Conservation (phyloP, 2,797 vertebrate genomes). For the Betta splendens region DNA sequence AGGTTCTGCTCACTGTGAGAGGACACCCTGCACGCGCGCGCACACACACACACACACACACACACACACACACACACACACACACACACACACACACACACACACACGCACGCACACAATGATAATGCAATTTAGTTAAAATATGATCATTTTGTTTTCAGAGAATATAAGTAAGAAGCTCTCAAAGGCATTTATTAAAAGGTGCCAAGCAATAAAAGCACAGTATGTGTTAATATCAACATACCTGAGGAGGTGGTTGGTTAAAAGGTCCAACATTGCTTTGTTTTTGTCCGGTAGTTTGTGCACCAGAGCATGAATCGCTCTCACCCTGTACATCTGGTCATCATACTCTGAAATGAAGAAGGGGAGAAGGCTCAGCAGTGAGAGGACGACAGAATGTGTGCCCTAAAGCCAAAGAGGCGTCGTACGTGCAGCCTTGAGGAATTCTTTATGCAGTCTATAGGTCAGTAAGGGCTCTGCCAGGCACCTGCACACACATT, state of each 20-base stretch:
- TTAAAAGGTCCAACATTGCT: slow-evolving; percentile 94
- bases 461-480: slow-evolving; percentile 97
- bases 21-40: slow-evolving; percentile 85
- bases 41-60: no score
- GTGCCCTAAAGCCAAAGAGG: background rate
- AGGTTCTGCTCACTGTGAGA: slow-evolving; percentile 94
- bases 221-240: slow-evolving; percentile 17
- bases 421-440: slow-evolving; percentile 96
- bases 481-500: slow-evolving; percentile 85
- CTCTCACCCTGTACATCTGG: slow-evolving; percentile 93
- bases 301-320: slow-evolving; percentile 93
- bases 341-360: slow-evolving; percentile 91
- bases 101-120: slow-evolving; percentile 9
- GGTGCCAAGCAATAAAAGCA: background rate
- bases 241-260: slow-evolving; percentile 94
- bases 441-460: slow-evolving; percentile 96
- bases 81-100: background rate
- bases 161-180: no score
- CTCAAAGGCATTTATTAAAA: background rate
- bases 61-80: no score
- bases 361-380: slow-evolving; percentile 5
- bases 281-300: slow-evolving; percentile 95
- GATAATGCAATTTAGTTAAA: background rate
- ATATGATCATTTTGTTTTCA: background rate
- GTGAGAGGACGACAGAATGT: background rate